A percentile compares a stretch with the other conserved stretches of the same genome.
Evolutionary conservation across 2,888 invertebrate species (phyloP).

Genomic region (Epirrita christyi): DNA sequence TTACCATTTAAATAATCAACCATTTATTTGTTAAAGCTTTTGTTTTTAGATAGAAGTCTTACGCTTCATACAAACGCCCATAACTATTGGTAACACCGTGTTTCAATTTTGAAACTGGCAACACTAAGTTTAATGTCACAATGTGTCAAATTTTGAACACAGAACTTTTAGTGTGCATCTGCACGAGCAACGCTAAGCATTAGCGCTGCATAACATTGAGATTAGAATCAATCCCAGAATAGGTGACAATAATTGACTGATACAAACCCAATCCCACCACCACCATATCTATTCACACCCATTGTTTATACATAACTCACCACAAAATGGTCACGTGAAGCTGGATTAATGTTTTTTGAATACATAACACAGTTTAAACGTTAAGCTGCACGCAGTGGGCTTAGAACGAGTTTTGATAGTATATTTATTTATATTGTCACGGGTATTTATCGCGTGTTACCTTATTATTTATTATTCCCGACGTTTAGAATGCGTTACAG

Average conservation of each 20-base stretch:
- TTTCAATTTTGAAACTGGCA: conserved; percentile 1
- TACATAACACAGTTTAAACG: no score
- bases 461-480: no score
- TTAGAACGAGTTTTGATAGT: no score
- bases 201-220: conserved; percentile 18
- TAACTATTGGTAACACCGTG: conserved; percentile 3
- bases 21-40: conserved; percentile 23
- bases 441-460: no score
- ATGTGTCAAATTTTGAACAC: neutral
- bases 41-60: conserved; percentile 20
- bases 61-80: conserved; percentile 7
- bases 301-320: conserved; percentile 4
- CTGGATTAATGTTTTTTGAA: no score
- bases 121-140: conserved; percentile 6
- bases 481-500: no score
- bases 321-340: conserved; percentile 3
- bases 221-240: conserved; percentile 10
- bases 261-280: conserved; percentile 1
- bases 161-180: conserved; percentile 5
- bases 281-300: neutral
- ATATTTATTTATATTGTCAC: no score
- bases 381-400: neutral
- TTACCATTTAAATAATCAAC: conserved; percentile 31
- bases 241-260: conserved; percentile 28
- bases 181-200: conserved; percentile 12